Evolutionary conservation across 2,113 vertebrate species (phyloP), one percentile per base, ranked within the genome.

Genomic region (Strigops habroptila): DNA sequence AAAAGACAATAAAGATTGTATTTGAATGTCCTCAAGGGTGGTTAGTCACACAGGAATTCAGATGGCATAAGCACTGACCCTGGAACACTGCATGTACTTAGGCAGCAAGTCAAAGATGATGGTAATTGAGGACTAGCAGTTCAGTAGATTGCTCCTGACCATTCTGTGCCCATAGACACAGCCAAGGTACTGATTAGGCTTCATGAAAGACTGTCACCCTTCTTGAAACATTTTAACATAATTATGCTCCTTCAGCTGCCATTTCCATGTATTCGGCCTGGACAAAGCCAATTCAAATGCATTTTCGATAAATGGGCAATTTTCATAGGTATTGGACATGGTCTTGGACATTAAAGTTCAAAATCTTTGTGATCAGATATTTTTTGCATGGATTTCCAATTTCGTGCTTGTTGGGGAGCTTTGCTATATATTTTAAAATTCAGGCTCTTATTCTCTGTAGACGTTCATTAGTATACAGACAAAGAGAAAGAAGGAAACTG

Each of bases 281-380:
- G 96, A 97, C 93, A 97, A 97, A 96, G 94, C 93, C 93, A 96
- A 97, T 98, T 97, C 97, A 97, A 98, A 97, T 94, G 95, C 96
- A 97, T 97, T 98, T 97, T 77, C 88, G 93, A 85, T 96, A 97
- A 98, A 96, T 96, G 97, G 94, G 91, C 88, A 97, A 97, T 98
- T 98, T 98, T 96, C 92, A 92, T 95, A 94, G 95, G 96, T 97
- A 97, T 88, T 91, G 93, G 96, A 97, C 44, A 4, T 90, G 85
- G 59, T 91, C 82, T 98, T 94, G 82, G 88, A 92, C 94, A 83
- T 97, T 96, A 92, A 97, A 94, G 95, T 96, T 98, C 96, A 97
- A 70, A 43, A 94, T 96, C 90, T 97, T 97, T 95, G 90, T 96
- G 93, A 96, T 97, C 80, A 96, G 88, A 88, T 65, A 87, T 52